Evolutionary conservation across 2,113 vertebrate genomes (phyloP).

Genomic region (Eurypyga helias): DNA sequence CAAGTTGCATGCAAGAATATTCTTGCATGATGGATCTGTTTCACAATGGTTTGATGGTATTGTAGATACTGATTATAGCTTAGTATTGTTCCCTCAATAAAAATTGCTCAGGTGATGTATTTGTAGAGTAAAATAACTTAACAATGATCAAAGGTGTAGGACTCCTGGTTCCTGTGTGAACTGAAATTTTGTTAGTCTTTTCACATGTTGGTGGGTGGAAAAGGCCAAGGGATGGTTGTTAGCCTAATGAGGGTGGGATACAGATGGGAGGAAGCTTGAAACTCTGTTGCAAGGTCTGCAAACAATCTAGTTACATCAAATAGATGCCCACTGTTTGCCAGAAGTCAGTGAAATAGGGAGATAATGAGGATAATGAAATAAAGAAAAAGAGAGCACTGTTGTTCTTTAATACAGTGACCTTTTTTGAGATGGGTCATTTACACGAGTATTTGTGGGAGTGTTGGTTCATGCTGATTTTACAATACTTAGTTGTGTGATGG

Average conservation of each 20-base stretch:
- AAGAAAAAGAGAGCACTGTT: neutral
- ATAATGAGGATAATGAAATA: conserved; percentile 5
- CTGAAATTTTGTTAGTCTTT: neutral
- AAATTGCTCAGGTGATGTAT: neutral
- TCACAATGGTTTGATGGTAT: neutral
- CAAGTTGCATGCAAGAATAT: neutral
- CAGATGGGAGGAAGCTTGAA: conserved; percentile 43
- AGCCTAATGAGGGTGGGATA: conserved; percentile 45
- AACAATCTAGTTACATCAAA: conserved; percentile 43
- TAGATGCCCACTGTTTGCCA: conserved; percentile 56
- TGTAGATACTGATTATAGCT: neutral
- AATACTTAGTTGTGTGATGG: conserved; percentile 1
- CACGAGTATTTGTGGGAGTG: neutral
- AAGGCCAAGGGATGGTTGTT: conserved; percentile 18
- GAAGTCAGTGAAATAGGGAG: conserved; percentile 40
- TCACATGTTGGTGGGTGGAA: neutral
- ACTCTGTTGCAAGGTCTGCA: conserved; percentile 11
- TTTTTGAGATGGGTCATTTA: conserved; percentile 19
- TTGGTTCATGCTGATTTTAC: neutral
- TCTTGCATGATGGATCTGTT: neutral
- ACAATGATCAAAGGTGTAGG: neutral
- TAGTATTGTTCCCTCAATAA: neutral
- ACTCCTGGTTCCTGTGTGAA: neutral
- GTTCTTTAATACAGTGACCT: neutral
- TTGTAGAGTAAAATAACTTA: neutral